Base-by-base conservation (phyloP, 1,140 invertebrate genomes). In the Aphidius gifuensis region DNA sequence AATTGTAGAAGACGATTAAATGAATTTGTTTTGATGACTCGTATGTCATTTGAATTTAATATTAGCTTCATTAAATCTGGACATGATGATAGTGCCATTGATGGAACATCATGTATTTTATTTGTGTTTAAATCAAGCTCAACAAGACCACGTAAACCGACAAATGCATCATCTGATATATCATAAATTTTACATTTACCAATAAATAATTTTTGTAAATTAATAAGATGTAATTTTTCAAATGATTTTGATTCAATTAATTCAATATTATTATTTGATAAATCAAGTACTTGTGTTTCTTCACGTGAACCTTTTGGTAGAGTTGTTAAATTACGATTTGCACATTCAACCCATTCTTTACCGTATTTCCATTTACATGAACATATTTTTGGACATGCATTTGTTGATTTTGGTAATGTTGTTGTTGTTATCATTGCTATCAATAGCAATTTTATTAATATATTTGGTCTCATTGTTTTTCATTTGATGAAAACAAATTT, bases 301-400 rank as follows among this genome's bases (percentile, higher is more conserved):
- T 90, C 87, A 68, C 93, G 89, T 68, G 96, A 88, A 39, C 90
- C 89, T 64, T 87, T 85, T 1, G 94, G 94, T 48, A 93, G 86
- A 5, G 85, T 82, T 46, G 87, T 85, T n/a, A 93, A 79, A 43
- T 85, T 85, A 74, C 88, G 88, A 50, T 88, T 86, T 9, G 87
- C 84, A 78, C 93, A 96, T 74, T 95, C 92, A 4, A 94, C 92
- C 62, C 90, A 92, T 71, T 93, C 88, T 74, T 96, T 96, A 3
- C 93, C 93, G 71, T 89, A 88, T 76, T 94, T 95, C 93, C 93
- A 95, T 71, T 93, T 94, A 81, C 93, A 96, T 9, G 85, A 82
- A 76, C 93, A 96, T 47, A 85, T 84, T 2, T 79, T 72, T 1
- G 92, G 92, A 74, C 93, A 95, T 16, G 84, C 84, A 32, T 32